Evolutionary conservation across 2,888 invertebrate genomes (phyloP), one percentile per base, ranked within the genome.

Genomic region (Rhynchonema sp.): DNA sequence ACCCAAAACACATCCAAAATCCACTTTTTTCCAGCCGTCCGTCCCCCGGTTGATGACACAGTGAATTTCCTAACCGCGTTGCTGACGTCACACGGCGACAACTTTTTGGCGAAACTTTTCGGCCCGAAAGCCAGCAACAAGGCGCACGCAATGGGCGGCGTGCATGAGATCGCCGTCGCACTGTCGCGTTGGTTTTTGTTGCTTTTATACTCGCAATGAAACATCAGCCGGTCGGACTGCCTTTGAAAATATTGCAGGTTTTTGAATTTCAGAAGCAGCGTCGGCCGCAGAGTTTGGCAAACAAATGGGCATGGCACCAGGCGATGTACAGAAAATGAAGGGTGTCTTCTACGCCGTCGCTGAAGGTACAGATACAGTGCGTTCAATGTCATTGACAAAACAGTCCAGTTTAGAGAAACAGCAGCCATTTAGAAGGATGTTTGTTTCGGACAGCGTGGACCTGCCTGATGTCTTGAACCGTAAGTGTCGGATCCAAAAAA

Each of bases 61-160:
- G 86, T 87, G 55, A 88, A 88, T 63, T 91, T 91, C 75, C 78
- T 91, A 65, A 87, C 89, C 73, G 88, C 88, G 25, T 79, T 91
- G 66, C 79, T 91, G 68, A 87, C 87, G 55, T 88, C 88, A 64
- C 90, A 91, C 74, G 91, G 90, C 64, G 89, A 90, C 66, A 90
- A 91, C 79, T 91, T 90, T 76, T 79, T 91, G 74, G 90, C 90
- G 77, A 91, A 90, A 76, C 80, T 91, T 62, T 91, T 91, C 72
- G 91, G 90, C 58, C 85, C 83, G 74, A 90, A 89, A 78, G 91
- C 90, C 38, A 80, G 89, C 66, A 88, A 90, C 73, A 87, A 89
- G 1, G 79, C 91, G 59, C 83, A 84, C 67, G 88, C 87, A 1
- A 79, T 91, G 58, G 91, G 91, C 52, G 91, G 91, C 52, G 87